Conservation (phyloP, 2,113 vertebrate genomes). For the Lanius ludovicianus region DNA sequence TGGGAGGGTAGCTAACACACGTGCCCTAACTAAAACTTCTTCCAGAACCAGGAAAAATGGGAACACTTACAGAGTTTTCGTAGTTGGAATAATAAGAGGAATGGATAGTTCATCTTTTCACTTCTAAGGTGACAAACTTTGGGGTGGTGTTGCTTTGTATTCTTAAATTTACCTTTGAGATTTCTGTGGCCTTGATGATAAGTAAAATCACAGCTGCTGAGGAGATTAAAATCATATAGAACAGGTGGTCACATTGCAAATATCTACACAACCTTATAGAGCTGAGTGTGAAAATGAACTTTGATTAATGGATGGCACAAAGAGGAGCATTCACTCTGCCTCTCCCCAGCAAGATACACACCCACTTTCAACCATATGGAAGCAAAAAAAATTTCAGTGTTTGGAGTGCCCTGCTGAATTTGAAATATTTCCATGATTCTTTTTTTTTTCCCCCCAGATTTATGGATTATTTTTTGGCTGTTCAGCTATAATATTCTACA, state of each 20-base stretch:
- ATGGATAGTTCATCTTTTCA: not conserved
- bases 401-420: not conserved
- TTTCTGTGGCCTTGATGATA: not conserved
- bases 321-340: not conserved
- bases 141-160: not conserved
- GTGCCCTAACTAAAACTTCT: not conserved
- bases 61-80: not conserved
- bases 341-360: not conserved
- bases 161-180: not conserved
- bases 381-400: not conserved
- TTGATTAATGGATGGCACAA: not conserved
- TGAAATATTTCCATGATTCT: not conserved
- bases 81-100: not conserved
- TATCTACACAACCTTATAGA: not conserved
- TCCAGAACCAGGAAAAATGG: not conserved
- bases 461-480: not conserved
- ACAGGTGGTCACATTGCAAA: not conserved
- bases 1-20: not conserved
- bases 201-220: not conserved
- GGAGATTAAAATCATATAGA: not conserved
- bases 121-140: not conserved
- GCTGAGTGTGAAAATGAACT: not conserved
- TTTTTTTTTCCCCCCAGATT: not conserved
- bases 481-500: not conserved
- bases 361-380: not conserved